phyloP scores from a whole-genome alignment of 2,113 vertebrate genomes.

The Hymenochirus boettgeri region DNA sequence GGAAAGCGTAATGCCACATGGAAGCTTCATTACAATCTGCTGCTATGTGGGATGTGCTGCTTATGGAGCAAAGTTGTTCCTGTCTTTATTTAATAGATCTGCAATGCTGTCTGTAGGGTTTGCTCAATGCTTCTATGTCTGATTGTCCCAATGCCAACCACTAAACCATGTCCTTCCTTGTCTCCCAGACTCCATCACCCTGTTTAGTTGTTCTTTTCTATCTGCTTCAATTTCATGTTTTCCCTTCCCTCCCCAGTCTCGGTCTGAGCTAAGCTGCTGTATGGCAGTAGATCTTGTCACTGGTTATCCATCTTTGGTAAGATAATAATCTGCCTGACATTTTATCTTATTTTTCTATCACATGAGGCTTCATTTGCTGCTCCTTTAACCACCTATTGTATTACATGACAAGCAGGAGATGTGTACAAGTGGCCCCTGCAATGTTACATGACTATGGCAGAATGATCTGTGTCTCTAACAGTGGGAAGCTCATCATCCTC shows the following conservation, averaged over 20 bases:
- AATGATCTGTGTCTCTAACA: no score
- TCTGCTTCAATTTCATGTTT: conserved; percentile 21
- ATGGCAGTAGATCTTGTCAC: conserved; percentile 45
- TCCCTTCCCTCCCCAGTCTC: conserved; percentile 1
- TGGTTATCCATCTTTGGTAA: conserved; percentile 10
- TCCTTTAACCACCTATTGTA: no score
- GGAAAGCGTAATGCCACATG: no score
- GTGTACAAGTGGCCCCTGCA: no score
- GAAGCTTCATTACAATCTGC: no score
- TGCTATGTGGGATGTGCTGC: not conserved
- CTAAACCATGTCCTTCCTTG: not conserved
- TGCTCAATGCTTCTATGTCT: conserved; percentile 10
- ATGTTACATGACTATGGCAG: no score
- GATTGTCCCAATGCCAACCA: not conserved
- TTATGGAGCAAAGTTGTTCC: conserved; percentile 18
- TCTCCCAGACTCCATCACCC: not conserved
- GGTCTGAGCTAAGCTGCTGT: not conserved
- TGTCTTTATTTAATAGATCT: conserved; percentile 44
- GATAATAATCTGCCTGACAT: conserved; percentile 22
- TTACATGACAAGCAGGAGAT: no score
- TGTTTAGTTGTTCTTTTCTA: conserved; percentile 26
- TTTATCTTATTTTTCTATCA: conserved; percentile 11
- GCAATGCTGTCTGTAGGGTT: conserved; percentile 49
- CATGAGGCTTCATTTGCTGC: no score
- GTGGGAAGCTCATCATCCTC: no score